These are phyloP conservation scores for Dicerorhinus sumatrensis DNA, from an alignment of 2,113 vertebrate species.

Conservation along the genomic window DNA sequence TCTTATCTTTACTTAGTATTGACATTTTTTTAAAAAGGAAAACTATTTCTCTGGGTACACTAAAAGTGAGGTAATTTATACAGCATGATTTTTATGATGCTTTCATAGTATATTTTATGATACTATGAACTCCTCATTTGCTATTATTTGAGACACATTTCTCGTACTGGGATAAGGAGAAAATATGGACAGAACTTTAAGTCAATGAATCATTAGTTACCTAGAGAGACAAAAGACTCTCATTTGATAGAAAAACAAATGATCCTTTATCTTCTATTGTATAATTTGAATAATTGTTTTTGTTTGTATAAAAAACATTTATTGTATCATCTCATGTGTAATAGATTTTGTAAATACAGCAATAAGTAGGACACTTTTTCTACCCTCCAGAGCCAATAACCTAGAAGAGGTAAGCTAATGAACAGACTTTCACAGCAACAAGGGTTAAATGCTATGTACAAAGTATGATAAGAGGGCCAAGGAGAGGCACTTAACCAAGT, in stretches of 20 bases:
- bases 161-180: background rate
- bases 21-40: background rate
- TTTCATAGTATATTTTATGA: background rate
- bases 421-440: background rate
- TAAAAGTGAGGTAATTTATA: slow-evolving; percentile 37
- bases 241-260: background rate
- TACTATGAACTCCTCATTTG: background rate
- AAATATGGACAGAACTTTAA: background rate
- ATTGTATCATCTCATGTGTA: background rate
- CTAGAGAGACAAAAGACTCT: background rate
- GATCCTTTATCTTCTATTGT: background rate
- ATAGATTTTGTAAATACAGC: background rate
- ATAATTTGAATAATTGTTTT: background rate
- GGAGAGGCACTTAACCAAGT: background rate
- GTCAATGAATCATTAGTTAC: background rate
- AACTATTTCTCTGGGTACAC: background rate
- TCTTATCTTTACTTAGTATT: slow-evolving; percentile 59
- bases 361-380: background rate
- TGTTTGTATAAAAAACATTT: background rate
- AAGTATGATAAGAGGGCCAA: background rate
- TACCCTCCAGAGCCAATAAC: background rate
- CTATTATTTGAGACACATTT: background rate
- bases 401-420: background rate
- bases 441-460: background rate
- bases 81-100: background rate